Evolutionary conservation across 2,888 invertebrate species (phyloP).

Genomic region (Odontocolon sp.): DNA sequence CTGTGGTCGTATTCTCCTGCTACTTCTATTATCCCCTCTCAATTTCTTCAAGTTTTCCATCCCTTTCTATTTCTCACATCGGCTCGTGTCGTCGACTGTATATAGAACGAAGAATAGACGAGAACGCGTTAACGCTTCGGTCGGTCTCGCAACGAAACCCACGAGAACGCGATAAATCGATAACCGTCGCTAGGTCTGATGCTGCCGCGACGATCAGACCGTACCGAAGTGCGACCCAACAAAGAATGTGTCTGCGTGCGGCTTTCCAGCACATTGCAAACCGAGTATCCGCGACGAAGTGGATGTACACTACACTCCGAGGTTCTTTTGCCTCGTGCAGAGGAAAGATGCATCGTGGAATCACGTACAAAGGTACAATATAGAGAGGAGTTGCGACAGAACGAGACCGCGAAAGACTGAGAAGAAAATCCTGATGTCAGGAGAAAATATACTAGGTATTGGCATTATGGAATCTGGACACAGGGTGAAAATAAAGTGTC

Average conservation of each 20-base stretch:
- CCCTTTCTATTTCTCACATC: too few species aligned
- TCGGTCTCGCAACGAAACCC: too few species aligned
- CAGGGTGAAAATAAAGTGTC: conserved; percentile 4
- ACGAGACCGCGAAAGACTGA: background rate
- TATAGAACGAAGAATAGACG: too few species aligned
- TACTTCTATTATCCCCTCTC: too few species aligned
- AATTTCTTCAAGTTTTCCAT: too few species aligned
- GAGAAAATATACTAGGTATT: background rate
- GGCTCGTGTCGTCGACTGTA: too few species aligned
- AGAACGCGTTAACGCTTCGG: too few species aligned
- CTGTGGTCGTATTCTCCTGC: too few species aligned
- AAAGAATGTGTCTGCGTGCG: background rate
- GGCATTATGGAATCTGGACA: conserved; percentile 12
- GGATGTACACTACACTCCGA: background rate
- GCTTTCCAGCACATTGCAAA: background rate
- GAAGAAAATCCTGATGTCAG: conserved; percentile 1
- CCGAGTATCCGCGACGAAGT: background rate
- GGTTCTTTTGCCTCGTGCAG: background rate
- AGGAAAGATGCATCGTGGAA: background rate
- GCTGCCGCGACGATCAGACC: background rate
- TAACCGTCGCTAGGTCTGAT: background rate
- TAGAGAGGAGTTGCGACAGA: background rate
- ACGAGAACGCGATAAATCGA: too few species aligned
- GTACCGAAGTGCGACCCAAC: background rate
- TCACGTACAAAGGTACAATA: background rate